phyloP scores from a whole-genome alignment of 2,797 vertebrate species.

The Eurystomus glaucurus region DNA sequence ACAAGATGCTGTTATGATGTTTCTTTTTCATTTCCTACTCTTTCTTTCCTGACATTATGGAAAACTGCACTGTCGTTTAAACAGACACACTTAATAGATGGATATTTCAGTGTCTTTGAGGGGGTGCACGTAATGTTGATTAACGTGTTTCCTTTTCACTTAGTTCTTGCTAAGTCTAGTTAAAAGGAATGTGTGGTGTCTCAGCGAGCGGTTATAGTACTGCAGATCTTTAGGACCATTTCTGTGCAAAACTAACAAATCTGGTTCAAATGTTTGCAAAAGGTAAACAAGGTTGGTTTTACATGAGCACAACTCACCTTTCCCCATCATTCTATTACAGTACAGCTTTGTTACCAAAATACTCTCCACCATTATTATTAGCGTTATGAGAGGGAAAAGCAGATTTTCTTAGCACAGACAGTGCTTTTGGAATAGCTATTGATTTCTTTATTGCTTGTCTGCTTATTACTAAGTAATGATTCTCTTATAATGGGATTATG shows the following conservation, averaged over 20 bases:
- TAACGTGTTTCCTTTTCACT: neutral
- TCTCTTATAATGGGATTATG: constrained; percentile 5
- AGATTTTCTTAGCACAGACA: neutral
- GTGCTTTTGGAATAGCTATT: constrained; percentile 32
- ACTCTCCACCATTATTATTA: neutral
- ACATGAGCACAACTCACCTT: neutral
- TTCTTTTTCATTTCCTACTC: neutral
- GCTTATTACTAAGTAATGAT: constrained; percentile 58
- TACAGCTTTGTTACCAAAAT: neutral
- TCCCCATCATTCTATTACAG: neutral
- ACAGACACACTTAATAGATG: neutral
- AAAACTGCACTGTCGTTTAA: neutral
- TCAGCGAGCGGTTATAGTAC: neutral
- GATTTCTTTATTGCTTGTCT: constrained; percentile 56
- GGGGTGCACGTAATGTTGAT: neutral
- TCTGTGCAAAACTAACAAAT: neutral
- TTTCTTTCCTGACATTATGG: neutral
- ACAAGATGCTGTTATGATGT: neutral
- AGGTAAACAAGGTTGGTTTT: neutral
- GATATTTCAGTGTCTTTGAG: neutral
- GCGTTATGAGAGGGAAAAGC: neutral
- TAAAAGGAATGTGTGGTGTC: neutral
- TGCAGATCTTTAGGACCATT: neutral
- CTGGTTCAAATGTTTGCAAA: neutral
- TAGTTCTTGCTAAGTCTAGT: neutral